phyloP scores from a whole-genome alignment of 1,140 invertebrate species.

The Heliconius nattereri region DNA sequence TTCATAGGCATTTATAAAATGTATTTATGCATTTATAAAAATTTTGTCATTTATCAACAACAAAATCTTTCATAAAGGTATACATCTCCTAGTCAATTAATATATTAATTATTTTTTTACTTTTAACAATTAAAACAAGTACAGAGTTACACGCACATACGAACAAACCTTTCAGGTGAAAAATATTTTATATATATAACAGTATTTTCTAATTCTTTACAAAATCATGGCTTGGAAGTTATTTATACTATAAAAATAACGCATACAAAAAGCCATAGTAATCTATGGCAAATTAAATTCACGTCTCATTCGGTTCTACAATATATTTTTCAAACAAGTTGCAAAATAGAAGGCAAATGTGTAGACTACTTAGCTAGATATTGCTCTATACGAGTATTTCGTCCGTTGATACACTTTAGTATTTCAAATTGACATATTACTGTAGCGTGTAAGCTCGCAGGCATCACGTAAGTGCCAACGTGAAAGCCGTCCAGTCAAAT shows the following conservation, averaged over 20 bases:
- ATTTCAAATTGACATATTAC: conserved; percentile 51
- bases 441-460: conserved; percentile 48
- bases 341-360: neutral
- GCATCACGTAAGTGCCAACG: conserved; percentile 52
- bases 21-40: neutral
- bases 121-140: neutral
- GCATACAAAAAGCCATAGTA: neutral
- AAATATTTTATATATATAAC: no score
- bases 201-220: no score
- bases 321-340: neutral
- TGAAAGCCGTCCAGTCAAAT: conserved; percentile 78
- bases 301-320: neutral
- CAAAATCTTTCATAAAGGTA: no score
- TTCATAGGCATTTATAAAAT: neutral
- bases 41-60: no score
- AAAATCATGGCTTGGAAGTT: neutral
- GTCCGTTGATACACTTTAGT: conserved; percentile 42
- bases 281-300: neutral
- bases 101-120: no score
- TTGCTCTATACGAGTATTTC: conserved; percentile 35
- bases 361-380: conserved; percentile 43
- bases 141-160: no score
- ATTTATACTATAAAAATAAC: neutral
- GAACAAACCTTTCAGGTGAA: no score
- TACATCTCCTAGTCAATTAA: no score